Conservation (phyloP, 2,888 invertebrate genomes). For the Melanchra persicariae region DNA sequence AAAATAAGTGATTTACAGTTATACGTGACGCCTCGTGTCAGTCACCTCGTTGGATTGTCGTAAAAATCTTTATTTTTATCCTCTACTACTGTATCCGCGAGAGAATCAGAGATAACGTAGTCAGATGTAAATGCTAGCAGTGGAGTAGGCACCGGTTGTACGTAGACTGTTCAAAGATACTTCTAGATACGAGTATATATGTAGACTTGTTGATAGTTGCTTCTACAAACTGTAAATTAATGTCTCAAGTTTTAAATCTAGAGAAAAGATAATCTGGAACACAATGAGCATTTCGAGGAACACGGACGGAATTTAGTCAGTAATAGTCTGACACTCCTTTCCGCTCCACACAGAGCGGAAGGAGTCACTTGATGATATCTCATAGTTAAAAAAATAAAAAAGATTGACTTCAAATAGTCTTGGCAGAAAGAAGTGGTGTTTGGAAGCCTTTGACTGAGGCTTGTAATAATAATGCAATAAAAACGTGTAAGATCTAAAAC, state of each 20-base stretch:
- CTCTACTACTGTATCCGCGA: slow-evolving; percentile 51
- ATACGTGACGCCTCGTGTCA: slow-evolving; percentile 55
- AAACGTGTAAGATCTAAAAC: not conserved
- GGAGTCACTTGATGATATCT: too few relatives aligned
- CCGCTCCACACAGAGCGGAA: too few relatives aligned
- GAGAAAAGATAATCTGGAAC: too few relatives aligned
- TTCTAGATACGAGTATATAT: too few relatives aligned
- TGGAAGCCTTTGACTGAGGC: too few relatives aligned
- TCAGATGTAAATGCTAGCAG: slow-evolving; percentile 14
- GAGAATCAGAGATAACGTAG: slow-evolving; percentile 41
- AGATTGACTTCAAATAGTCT: not conserved
- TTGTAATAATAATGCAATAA: not conserved
- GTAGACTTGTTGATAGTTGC: too few relatives aligned
- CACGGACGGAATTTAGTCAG: too few relatives aligned
- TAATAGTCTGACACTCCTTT: too few relatives aligned
- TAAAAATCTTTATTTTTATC: slow-evolving; percentile 64
- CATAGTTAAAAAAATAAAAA: too few relatives aligned
- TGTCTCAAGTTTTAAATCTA: not conserved
- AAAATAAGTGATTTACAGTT: slow-evolving; percentile 62
- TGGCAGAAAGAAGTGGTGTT: too few relatives aligned
- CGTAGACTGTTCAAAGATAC: not conserved
- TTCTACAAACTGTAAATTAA: too few relatives aligned
- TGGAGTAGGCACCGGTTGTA: not conserved
- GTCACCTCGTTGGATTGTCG: slow-evolving; percentile 61
- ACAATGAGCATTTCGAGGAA: too few relatives aligned